phyloP scores from a whole-genome alignment of 1,140 invertebrate species.

The Diachasmimorpha longicaudata region DNA sequence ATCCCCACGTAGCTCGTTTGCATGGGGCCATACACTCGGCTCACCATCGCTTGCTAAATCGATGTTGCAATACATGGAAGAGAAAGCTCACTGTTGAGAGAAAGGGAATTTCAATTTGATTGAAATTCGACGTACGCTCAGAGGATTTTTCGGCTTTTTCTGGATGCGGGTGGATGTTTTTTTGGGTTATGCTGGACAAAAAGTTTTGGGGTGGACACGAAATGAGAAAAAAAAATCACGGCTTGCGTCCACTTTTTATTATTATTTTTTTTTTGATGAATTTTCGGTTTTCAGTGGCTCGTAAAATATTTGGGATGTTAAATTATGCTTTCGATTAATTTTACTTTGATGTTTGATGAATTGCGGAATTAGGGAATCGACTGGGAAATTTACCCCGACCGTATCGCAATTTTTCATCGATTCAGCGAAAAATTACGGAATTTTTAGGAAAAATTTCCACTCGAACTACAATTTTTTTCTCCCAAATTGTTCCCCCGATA shows the following conservation, averaged over 20 bases:
- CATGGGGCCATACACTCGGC: constrained; percentile 22
- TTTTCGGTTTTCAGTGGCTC: neutral
- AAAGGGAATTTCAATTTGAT: constrained; percentile 31
- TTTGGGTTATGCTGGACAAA: neutral
- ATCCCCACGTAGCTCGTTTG: constrained; percentile 28
- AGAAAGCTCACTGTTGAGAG: constrained; percentile 16
- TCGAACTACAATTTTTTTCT: too few species aligned
- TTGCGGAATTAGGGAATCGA: too few species aligned
- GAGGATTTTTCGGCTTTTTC: constrained; percentile 15
- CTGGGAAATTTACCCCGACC: too few species aligned
- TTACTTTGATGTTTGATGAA: too few species aligned
- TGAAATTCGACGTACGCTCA: constrained; percentile 28
- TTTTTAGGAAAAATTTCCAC: too few species aligned
- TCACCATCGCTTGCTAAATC: constrained; percentile 14
- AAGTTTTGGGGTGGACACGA: neutral
- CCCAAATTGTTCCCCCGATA: too few species aligned
- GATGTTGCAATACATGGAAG: constrained; percentile 19
- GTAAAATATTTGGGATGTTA: too few species aligned
- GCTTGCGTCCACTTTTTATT: neutral
- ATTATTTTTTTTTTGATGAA: neutral
- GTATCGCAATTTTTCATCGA: too few species aligned
- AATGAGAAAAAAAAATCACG: neutral
- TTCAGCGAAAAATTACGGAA: too few species aligned
- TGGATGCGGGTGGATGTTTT: neutral
- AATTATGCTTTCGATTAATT: too few species aligned